Evolutionary conservation across 1,140 invertebrate genomes (phyloP), one percentile per base, ranked within the genome.

Genomic region (Hesperophylax magnus): DNA sequence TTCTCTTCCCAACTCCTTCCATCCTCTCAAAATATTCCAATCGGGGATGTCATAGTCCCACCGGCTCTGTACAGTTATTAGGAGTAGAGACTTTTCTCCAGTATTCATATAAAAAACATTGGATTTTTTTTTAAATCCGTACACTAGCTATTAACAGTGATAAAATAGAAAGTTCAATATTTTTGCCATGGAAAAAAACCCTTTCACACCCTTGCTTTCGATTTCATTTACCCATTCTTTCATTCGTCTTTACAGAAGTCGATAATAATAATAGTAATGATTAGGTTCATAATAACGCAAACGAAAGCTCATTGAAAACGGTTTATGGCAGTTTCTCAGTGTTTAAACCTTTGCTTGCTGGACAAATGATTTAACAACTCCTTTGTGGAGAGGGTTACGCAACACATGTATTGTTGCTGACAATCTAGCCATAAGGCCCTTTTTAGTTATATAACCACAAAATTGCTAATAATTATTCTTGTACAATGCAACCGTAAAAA

Each of bases 331-430:
- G 20, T 17, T 67, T 67, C n/a, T 67, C 24, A 14, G 15, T 61
- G 18, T 61, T 61, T 61, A 20, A 61, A 61, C 20, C 58, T 15
- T 61, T 20, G 24, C 8, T 47, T 61, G 24, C 15, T 22, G 18
- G 20, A 24, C 18, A 24, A 15, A 61, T 67, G 22, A 31, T 71
- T 71, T 71, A 52, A 71, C 67, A 71, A 52, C 67, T 20, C 31
- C n/a, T 71, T 71, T 53, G 67, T 71, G 6, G 39, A 71, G 67
- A 22, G 39, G 67, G 67, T 71, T 71, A 71, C 22, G 67, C 67
- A 71, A 71, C 20, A 20, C 34, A 15, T 22, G 34, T 22, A 71
- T 47, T 67, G 63, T 67, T 27, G 3, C 63, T 65, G 5, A 27
- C 11, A 31, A 31, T 31, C 6, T 47, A 47, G 39, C 8, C 8